These are phyloP conservation scores for Neocloeon triangulifer DNA, from an alignment of 1,140 invertebrate species.

Conservation along the genomic window DNA sequence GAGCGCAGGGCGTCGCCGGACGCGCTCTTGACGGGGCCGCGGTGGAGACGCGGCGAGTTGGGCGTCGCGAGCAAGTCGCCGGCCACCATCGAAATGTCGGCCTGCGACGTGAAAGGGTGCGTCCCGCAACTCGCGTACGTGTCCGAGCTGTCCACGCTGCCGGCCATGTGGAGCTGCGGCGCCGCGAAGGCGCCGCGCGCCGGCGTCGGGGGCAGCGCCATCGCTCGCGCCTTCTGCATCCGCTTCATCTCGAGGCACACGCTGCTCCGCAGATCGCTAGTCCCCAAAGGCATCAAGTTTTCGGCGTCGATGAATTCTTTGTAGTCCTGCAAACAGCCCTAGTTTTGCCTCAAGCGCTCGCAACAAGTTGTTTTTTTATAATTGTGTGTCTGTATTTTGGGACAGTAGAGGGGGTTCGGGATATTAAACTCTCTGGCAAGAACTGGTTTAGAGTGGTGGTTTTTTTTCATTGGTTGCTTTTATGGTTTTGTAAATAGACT, in stretches of 20 bases:
- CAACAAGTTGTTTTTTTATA: too few relatives aligned
- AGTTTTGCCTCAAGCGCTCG: too few relatives aligned
- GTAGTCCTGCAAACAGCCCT: conserved; percentile 45
- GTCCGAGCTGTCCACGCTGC: conserved; percentile 63
- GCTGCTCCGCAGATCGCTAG: conserved; percentile 51
- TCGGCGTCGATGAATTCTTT: conserved; percentile 73
- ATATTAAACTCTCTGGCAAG: too few relatives aligned
- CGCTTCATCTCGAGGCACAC: conserved; percentile 58
- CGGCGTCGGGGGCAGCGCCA: conserved; percentile 9
- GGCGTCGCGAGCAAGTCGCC: conserved; percentile 14
- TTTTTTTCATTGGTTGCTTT: too few relatives aligned
- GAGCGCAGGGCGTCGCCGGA: conserved; percentile 30
- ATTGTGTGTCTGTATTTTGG: too few relatives aligned
- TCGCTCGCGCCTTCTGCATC: conserved; percentile 21
- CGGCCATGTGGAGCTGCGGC: conserved; percentile 12
- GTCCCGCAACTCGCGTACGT: conserved; percentile 91
- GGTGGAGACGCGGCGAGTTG: conserved; percentile 12
- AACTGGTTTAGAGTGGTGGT: too few relatives aligned
- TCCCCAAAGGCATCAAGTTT: conserved; percentile 58
- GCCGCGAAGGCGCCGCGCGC: conserved; percentile 19
- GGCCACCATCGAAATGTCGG: conserved; percentile 29
- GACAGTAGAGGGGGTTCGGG: too few relatives aligned
- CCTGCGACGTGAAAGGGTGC: conserved; percentile 66
- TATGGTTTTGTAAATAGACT: too few relatives aligned
- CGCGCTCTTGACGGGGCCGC: conserved; percentile 47